phyloP scores from a whole-genome alignment of 2,797 vertebrate genomes.

The Cuniculus paca region DNA sequence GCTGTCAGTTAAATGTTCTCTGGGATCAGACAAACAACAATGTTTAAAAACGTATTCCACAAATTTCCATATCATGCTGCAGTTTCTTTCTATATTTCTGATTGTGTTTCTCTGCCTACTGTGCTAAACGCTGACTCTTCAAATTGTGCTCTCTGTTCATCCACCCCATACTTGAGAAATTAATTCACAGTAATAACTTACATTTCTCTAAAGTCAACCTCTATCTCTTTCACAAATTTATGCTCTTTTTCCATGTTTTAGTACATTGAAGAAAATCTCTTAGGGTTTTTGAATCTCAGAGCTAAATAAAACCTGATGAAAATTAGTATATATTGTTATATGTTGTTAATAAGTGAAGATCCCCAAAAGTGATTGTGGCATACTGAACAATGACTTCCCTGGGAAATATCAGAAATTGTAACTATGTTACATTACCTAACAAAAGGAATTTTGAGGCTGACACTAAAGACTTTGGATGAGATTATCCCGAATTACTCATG shows the following conservation, averaged over 20 bases:
- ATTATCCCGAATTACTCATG: background rate
- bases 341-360: background rate
- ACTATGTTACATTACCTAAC: background rate
- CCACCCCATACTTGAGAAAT: background rate
- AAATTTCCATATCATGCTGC: background rate
- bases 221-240: background rate
- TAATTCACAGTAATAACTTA: background rate
- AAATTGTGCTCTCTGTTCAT: background rate
- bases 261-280: background rate
- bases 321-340: background rate
- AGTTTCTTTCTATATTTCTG: background rate
- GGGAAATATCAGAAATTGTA: background rate
- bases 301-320: background rate
- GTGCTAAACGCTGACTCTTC: background rate
- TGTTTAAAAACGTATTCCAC: background rate
- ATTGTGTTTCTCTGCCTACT: background rate
- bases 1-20: background rate
- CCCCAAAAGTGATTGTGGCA: background rate
- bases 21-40: background rate
- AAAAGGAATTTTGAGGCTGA: background rate
- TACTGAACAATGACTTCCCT: background rate
- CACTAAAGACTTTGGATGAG: background rate
- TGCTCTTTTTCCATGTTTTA: background rate
- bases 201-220: background rate
- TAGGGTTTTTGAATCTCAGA: background rate